Percentiles rank a stretch among this genome's conserved stretches.
phyloP scores from a whole-genome alignment of 2,888 invertebrate species.

The Limnephilus marmoratus region DNA sequence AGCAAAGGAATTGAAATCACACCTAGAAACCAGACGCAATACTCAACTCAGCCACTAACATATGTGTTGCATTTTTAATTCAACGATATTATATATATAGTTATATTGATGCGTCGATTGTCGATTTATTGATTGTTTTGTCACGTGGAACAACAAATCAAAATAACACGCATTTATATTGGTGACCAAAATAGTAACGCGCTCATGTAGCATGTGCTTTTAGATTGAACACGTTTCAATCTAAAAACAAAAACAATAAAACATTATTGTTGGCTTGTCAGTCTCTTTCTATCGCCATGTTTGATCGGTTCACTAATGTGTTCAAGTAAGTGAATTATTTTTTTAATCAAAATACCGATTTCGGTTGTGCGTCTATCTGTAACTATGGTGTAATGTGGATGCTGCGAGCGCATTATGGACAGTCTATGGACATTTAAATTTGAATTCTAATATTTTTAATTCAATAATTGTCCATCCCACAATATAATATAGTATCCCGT shows the following conservation, averaged over 20 bases:
- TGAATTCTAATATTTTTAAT: too few species aligned
- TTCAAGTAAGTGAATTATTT: background rate
- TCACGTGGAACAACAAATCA: background rate
- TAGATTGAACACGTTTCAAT: background rate
- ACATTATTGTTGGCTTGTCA: background rate
- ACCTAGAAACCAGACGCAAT: too few species aligned
- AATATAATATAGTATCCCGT: too few species aligned
- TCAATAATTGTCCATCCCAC: too few species aligned
- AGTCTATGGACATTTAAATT: too few species aligned
- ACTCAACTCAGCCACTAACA: too few species aligned
- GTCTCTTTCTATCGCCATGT: background rate
- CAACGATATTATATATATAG: too few species aligned
- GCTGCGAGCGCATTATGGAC: too few species aligned
- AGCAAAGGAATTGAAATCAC: too few species aligned
- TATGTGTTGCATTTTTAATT: too few species aligned
- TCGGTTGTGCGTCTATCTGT: background rate
- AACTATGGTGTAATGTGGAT: too few species aligned
- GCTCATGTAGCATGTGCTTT: slow-evolving; percentile 2
- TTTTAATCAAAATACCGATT: background rate
- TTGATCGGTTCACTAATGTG: background rate
- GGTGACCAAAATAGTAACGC: background rate
- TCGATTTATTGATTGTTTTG: background rate
- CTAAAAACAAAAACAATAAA: background rate
- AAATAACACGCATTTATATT: background rate
- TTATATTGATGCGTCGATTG: too few species aligned